Evolutionary conservation across 2,888 invertebrate species (phyloP).

Genomic region (Leucania comma): DNA sequence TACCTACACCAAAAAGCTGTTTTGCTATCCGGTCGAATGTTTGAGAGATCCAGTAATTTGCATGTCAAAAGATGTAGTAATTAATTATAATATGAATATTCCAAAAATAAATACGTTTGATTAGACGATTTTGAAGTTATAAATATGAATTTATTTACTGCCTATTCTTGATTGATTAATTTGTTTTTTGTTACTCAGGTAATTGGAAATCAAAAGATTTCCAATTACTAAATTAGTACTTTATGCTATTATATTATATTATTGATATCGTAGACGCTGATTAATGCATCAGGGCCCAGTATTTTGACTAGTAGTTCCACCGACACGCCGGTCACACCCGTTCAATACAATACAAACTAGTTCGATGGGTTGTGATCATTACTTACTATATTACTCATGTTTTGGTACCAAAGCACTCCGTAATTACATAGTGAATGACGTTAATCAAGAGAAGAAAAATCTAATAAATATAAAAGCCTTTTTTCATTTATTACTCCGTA

Average conservation of each 20-base stretch:
- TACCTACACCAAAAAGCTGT: slow-evolving; percentile 2
- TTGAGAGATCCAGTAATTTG: slow-evolving; percentile 5
- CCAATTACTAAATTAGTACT: not conserved
- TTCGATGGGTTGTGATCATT: slow-evolving; percentile 20
- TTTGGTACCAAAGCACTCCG: not conserved
- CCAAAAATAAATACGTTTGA: not conserved
- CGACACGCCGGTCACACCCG: slow-evolving; percentile 14
- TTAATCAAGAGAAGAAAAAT: not conserved
- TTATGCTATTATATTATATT: too few species aligned
- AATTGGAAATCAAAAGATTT: too few species aligned
- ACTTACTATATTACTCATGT: slow-evolving; percentile 4
- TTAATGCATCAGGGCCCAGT: slow-evolving; percentile 3
- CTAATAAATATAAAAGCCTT: not conserved
- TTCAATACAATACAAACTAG: slow-evolving; percentile 15
- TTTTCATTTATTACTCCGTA: not conserved
- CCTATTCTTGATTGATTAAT: not conserved
- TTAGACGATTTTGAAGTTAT: not conserved
- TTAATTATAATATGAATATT: not conserved
- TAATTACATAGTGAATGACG: not conserved
- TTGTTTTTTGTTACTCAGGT: not conserved
- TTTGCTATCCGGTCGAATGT: not conserved
- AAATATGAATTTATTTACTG: not conserved
- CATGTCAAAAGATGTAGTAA: not conserved
- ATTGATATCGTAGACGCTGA: not conserved
- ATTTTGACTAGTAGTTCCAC: slow-evolving; percentile 20